Percentiles rank a stretch among this genome's conserved stretches.
phyloP scores from a whole-genome alignment of 2,797 vertebrate genomes.

The Galago senegalensis region DNA sequence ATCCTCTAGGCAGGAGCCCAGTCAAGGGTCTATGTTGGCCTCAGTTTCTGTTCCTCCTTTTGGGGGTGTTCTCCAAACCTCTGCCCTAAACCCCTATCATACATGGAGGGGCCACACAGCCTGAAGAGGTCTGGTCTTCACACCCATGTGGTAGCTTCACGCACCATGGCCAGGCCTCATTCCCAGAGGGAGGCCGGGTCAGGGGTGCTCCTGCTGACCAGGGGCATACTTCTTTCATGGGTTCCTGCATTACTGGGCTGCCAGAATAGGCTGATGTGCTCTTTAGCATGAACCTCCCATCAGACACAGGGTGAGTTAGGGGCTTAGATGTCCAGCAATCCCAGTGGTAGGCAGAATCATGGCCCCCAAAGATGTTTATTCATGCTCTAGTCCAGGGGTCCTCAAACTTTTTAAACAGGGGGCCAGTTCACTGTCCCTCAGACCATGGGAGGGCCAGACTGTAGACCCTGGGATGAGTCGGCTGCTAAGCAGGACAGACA shows the following conservation, averaged over 20 bases:
- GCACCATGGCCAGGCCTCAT: not conserved
- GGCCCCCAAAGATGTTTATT: not conserved
- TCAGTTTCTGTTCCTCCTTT: not conserved
- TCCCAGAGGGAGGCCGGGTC: not conserved
- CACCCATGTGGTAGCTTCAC: not conserved
- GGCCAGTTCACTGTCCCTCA: no score
- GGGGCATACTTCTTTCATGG: not conserved
- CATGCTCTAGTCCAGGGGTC: not conserved
- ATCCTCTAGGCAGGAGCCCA: not conserved
- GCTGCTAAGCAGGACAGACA: no score
- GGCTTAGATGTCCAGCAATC: not conserved
- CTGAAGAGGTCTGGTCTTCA: not conserved
- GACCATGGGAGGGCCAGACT: no score
- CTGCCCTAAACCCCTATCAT: not conserved
- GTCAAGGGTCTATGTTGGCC: not conserved
- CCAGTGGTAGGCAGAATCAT: not conserved
- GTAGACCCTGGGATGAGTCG: no score
- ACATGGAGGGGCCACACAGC: not conserved
- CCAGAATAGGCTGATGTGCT: not conserved
- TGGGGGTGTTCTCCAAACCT: not conserved
- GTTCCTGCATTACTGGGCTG: not conserved
- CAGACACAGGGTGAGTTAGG: not conserved
- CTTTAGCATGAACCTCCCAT: not conserved
- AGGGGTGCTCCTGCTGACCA: not conserved
- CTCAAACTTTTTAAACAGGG: no score